Conservation (phyloP, 2,888 invertebrate genomes). For the Aproaerema taeniolella region DNA sequence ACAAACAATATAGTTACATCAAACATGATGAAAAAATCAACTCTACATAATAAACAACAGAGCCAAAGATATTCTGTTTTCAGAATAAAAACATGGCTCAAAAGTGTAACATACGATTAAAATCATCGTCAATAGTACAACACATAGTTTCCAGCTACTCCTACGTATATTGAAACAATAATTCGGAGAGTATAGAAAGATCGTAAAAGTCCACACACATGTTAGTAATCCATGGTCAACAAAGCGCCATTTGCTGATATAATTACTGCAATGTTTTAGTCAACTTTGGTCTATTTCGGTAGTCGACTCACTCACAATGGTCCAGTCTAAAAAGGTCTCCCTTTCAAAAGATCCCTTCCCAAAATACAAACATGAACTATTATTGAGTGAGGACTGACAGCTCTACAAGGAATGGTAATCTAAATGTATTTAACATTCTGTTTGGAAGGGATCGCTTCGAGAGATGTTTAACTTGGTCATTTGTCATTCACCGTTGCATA, state of each 20-base stretch:
- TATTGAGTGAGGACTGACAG: slow-evolving; percentile 33
- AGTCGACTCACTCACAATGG: slow-evolving; percentile 44
- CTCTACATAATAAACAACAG: no score
- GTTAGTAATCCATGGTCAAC: slow-evolving; percentile 45
- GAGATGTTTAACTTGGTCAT: slow-evolving; percentile 35
- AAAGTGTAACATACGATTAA: no score
- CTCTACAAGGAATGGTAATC: slow-evolving; percentile 38
- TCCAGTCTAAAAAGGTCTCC: slow-evolving; percentile 41
- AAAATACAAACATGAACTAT: slow-evolving; percentile 31
- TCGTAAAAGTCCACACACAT: slow-evolving; percentile 42
- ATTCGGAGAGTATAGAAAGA: slow-evolving; percentile 8
- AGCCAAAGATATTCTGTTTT: no score
- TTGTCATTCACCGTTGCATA: slow-evolving; percentile 36
- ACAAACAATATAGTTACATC: no score
- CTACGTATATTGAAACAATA: no score
- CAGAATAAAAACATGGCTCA: no score
- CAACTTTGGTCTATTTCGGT: slow-evolving; percentile 60
- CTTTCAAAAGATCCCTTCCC: slow-evolving; percentile 30
- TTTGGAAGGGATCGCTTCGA: slow-evolving; percentile 47
- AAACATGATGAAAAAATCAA: no score
- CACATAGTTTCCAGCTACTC: no score
- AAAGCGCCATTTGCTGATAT: slow-evolving; percentile 66
- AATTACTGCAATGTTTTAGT: slow-evolving; percentile 58
- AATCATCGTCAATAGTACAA: no score
- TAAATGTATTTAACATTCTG: slow-evolving; percentile 31